These are phyloP conservation scores for Abscondita cerata DNA, from an alignment of 2,888 invertebrate species.

Conservation along the genomic window DNA sequence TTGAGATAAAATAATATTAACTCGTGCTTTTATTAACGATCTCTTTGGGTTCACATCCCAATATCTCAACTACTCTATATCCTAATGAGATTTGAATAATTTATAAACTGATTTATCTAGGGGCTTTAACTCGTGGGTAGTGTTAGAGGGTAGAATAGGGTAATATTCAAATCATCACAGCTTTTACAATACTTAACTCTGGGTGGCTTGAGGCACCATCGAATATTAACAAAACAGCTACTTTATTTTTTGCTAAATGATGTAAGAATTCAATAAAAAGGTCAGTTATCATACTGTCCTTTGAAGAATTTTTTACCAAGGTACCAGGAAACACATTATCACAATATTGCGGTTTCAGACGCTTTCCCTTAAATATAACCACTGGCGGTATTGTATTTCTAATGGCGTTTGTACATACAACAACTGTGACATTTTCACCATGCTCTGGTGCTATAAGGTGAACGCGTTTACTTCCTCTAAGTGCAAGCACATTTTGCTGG, in stretches of 20 bases:
- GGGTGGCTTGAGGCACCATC: background rate
- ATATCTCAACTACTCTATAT: too few relatives aligned
- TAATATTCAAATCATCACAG: too few relatives aligned
- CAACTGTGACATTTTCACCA: conserved; percentile 8
- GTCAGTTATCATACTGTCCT: conserved; percentile 39
- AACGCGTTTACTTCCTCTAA: conserved; percentile 41
- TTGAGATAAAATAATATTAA: too few relatives aligned
- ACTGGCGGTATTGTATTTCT: conserved; percentile 3
- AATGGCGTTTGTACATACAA: background rate
- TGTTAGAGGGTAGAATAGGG: too few relatives aligned
- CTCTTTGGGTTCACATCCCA: too few relatives aligned
- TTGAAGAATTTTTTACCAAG: conserved; percentile 13
- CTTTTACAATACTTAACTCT: too few relatives aligned
- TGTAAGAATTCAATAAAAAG: background rate
- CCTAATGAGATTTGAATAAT: too few relatives aligned
- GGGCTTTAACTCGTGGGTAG: too few relatives aligned
- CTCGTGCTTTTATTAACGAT: too few relatives aligned
- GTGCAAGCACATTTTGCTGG: conserved; percentile 36
- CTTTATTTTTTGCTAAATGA: background rate
- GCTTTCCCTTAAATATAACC: background rate
- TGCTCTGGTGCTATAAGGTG: conserved; percentile 33
- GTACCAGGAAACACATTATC: too few relatives aligned
- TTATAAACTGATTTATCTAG: too few relatives aligned
- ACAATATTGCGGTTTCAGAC: background rate
- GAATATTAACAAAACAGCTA: conserved; percentile 10